Conservation (phyloP, 2,888 invertebrate genomes). For the Ophioninae sp. region DNA sequence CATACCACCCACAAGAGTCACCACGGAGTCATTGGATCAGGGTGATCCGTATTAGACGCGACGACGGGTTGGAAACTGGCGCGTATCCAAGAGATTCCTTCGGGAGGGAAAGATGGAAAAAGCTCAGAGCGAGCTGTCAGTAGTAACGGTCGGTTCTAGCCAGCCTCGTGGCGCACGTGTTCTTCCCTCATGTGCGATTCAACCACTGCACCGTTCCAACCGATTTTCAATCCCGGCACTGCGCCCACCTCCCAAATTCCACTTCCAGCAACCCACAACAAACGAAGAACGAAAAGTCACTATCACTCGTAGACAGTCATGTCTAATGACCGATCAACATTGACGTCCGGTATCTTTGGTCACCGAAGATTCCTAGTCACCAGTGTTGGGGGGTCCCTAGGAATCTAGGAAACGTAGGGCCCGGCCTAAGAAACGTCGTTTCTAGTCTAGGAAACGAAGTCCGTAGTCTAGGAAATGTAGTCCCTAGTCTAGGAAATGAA, state of each 20-base stretch:
- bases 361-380: no score
- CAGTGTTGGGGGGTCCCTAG: no score
- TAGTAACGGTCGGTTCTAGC: slow-evolving; percentile 59
- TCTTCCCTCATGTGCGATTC: slow-evolving; percentile 47
- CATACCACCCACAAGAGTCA: slow-evolving; percentile 40
- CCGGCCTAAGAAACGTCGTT: no score
- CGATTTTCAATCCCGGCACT: slow-evolving; percentile 30
- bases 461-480: no score
- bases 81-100: slow-evolving; percentile 45
- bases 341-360: no score
- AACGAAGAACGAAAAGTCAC: slow-evolving; percentile 22
- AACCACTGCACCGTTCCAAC: slow-evolving; percentile 33
- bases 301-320: no score
- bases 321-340: no score
- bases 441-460: no score
- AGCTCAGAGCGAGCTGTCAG: slow-evolving; percentile 60
- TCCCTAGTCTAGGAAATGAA: no score
- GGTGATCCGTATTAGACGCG: not conserved
- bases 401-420: no score
- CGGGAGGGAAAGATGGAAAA: slow-evolving; percentile 43
- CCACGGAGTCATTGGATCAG: slow-evolving; percentile 14
- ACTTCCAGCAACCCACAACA: not conserved
- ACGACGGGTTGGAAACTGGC: no score
- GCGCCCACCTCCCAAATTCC: slow-evolving; percentile 4
- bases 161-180: slow-evolving; percentile 64